phyloP scores from a whole-genome alignment of 2,888 invertebrate genomes.

The Drosophila picticornis region DNA sequence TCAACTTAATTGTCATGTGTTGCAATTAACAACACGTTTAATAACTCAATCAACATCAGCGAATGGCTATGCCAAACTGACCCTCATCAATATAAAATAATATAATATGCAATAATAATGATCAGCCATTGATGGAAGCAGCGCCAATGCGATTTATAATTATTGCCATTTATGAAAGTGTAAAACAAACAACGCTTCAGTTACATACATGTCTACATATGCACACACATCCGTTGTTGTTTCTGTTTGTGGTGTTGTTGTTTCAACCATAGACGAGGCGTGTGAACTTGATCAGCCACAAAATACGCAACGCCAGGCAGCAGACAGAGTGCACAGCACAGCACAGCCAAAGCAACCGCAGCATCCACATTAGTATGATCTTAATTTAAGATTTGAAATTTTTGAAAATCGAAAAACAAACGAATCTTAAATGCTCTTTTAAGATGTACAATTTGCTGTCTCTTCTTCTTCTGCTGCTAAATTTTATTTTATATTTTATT shows the following conservation, averaged over 20 bases:
- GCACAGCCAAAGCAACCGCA: slow-evolving; percentile 53
- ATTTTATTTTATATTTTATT: background rate
- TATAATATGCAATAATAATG: slow-evolving; percentile 32
- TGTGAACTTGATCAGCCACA: slow-evolving; percentile 74
- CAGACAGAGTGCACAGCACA: slow-evolving; percentile 14
- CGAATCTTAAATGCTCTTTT: slow-evolving; percentile 34
- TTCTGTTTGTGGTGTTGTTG: slow-evolving; percentile 4
- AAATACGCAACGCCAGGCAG: slow-evolving; percentile 25
- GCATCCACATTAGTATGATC: slow-evolving; percentile 58
- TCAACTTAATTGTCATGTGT: slow-evolving; percentile 37
- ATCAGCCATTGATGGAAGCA: slow-evolving; percentile 9
- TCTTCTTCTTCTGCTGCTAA: background rate
- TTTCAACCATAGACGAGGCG: slow-evolving; percentile 28
- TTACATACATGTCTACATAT: slow-evolving; percentile 15
- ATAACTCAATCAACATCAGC: slow-evolving; percentile 67
- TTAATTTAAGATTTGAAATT: slow-evolving; percentile 52
- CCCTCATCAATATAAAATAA: slow-evolving; percentile 64
- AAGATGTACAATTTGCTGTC: background rate
- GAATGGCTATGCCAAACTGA: slow-evolving; percentile 38
- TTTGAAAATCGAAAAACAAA: slow-evolving; percentile 7
- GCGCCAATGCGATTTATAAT: slow-evolving; percentile 42
- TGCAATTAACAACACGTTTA: slow-evolving; percentile 71
- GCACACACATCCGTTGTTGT: slow-evolving; percentile 1
- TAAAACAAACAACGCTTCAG: slow-evolving; percentile 23
- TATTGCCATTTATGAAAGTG: slow-evolving; percentile 65